Percentiles rank a stretch among this genome's conserved stretches.
Evolutionary conservation across 2,113 vertebrate species (phyloP).

Genomic region (Ammodytes dubius): DNA sequence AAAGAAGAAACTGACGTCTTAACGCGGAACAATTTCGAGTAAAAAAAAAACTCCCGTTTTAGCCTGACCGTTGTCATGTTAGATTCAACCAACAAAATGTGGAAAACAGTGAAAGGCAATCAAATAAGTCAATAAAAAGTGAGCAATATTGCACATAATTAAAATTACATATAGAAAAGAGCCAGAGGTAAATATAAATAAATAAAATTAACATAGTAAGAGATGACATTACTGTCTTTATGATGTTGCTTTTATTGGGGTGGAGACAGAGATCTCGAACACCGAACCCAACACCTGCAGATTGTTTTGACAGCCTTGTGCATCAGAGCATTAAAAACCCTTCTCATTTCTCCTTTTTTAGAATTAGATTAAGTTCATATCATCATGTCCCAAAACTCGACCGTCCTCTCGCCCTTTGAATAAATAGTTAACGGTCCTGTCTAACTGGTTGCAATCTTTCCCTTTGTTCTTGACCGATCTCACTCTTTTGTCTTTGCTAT

Average conservation of each 20-base stretch:
- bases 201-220: no score
- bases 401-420: neutral
- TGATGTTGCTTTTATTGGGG: neutral
- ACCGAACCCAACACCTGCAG: slow-evolving; percentile 15
- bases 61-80: no score
- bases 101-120: no score
- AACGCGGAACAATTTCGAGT: no score
- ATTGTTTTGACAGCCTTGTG: neutral
- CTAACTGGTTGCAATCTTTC: neutral
- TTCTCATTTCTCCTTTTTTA: slow-evolving; percentile 27
- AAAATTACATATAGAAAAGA: no score
- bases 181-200: no score
- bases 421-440: slow-evolving; percentile 6
- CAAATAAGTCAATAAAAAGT: no score
- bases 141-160: no score
- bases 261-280: neutral
- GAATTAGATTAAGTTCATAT: neutral
- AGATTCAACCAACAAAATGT: no score
- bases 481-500: neutral
- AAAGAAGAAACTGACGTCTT: no score
- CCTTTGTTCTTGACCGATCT: neutral
- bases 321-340: slow-evolving; percentile 5
- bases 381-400: neutral
- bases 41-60: no score
- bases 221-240: no score